These are phyloP conservation scores for Bombyx mori DNA, from an alignment of 1,140 invertebrate species.

Conservation along the genomic window ASM3026992v2 NC_085111.1:8211001-8211500, in stretches of 20 bases:
- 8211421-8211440: too few relatives aligned
- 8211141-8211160: constrained; percentile 16
- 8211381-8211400: constrained; percentile 21
- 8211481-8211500: too few relatives aligned
- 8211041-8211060: neutral
- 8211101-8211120: constrained; percentile 5
- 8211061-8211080: neutral
- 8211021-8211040: neutral
- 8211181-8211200: neutral
- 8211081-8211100: constrained; percentile 4
- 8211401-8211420: constrained; percentile 14
- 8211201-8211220: neutral
- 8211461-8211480: too few relatives aligned
- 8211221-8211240: constrained; percentile 21
- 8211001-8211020: constrained; percentile 1
- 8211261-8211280: constrained; percentile 30
- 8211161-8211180: constrained; percentile 13
- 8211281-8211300: constrained; percentile 23
- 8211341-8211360: constrained; percentile 22
- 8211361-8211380: constrained; percentile 11
- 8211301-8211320: constrained; percentile 27
- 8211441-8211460: too few relatives aligned
- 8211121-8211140: constrained; percentile 9
- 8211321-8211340: constrained; percentile 23
- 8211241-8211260: constrained; percentile 17